phyloP scores from a whole-genome alignment of 1,140 invertebrate species.

The Antheraea mylitta region DNA sequence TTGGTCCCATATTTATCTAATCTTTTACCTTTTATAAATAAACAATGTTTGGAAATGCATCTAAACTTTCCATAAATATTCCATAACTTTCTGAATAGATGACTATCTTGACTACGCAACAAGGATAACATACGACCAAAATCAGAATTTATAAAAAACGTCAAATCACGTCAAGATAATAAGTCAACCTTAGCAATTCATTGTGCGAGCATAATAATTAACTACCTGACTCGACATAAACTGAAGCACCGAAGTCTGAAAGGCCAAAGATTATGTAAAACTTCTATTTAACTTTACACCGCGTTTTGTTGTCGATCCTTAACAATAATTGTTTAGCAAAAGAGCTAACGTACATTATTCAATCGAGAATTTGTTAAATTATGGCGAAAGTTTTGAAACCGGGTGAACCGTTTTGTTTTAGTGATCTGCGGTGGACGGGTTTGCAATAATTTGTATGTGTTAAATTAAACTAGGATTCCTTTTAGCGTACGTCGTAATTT shows the following conservation, averaged over 20 bases:
- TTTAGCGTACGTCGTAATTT: slow-evolving; percentile 55
- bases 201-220: slow-evolving; percentile 69
- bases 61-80: background rate
- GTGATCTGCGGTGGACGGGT: slow-evolving; percentile 26
- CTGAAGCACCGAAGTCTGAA: slow-evolving; percentile 34
- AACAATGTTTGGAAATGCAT: background rate
- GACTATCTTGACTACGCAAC: background rate
- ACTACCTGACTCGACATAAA: slow-evolving; percentile 64
- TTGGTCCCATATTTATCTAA: too few species aligned
- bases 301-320: slow-evolving; percentile 6
- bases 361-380: background rate
- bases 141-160: slow-evolving; percentile 39
- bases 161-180: slow-evolving; percentile 51
- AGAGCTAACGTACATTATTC: background rate
- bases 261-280: slow-evolving; percentile 29
- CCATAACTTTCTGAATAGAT: background rate
- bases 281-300: slow-evolving; percentile 14
- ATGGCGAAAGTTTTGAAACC: background rate
- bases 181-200: slow-evolving; percentile 57
- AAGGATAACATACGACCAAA: slow-evolving; percentile 4
- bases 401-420: slow-evolving; percentile 4
- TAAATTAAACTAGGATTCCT: slow-evolving; percentile 42
- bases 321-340: slow-evolving; percentile 1
- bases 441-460: slow-evolving; percentile 17
- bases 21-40: background rate